Percentiles rank a stretch among this genome's conserved stretches.
Evolutionary conservation across 2,797 vertebrate species (phyloP).

Genomic region (Capromys pilorides): DNA sequence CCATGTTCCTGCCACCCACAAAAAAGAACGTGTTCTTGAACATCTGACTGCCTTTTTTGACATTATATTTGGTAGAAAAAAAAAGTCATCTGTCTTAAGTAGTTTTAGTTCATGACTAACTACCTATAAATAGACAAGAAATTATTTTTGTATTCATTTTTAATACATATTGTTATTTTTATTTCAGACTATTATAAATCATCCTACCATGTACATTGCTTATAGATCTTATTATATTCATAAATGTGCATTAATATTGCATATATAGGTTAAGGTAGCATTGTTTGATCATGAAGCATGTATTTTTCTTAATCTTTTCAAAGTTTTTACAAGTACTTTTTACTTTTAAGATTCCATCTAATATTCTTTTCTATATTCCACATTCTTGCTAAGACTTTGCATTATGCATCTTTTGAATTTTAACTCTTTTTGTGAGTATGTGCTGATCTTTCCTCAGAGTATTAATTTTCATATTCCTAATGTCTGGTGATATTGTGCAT

Average conservation of each 20-base stretch:
- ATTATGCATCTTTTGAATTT: constrained; percentile 5
- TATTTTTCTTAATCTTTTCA: neutral
- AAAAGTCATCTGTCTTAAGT: neutral
- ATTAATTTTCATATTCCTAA: neutral
- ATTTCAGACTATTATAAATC: constrained; percentile 34
- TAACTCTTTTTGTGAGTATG: neutral
- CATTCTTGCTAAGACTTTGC: neutral
- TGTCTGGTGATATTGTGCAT: neutral
- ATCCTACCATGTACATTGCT: neutral
- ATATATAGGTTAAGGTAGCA: neutral
- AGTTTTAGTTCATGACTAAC: neutral
- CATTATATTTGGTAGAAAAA: neutral
- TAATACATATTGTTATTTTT: neutral
- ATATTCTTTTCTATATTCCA: neutral
- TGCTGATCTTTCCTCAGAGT: neutral
- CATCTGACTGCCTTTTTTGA: neutral
- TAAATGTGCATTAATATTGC: neutral
- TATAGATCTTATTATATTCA: neutral
- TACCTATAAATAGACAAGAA: neutral
- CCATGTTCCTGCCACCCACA: neutral
- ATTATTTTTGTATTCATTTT: constrained; percentile 37
- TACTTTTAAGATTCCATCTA: neutral
- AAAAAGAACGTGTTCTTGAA: neutral
- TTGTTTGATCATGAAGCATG: neutral
- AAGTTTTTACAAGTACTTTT: constrained; percentile 6